Conservation (phyloP, 1,140 invertebrate species). For the Drosophila ambigua region DNA sequence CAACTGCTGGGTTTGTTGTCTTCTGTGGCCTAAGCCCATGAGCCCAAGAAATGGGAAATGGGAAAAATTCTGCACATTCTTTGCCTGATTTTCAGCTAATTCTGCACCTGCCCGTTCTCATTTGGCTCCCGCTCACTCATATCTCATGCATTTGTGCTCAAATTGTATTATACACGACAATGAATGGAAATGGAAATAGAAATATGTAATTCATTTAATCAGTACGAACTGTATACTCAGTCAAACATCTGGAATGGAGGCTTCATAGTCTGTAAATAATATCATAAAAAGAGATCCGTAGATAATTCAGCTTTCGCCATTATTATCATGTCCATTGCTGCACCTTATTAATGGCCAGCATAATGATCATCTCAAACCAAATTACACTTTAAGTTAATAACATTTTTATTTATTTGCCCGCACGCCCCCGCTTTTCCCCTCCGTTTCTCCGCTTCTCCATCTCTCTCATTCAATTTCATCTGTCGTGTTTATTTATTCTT, state of each 20-base stretch:
- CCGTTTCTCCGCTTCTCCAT: neutral
- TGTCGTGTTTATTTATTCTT: slow-evolving; percentile 71
- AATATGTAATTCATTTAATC: neutral
- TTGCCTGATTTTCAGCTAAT: slow-evolving; percentile 39
- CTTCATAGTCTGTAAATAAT: no score
- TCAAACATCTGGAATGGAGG: no score
- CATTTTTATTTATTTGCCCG: slow-evolving; percentile 50
- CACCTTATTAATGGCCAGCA: slow-evolving; percentile 38
- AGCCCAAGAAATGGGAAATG: slow-evolving; percentile 1
- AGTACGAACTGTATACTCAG: no score
- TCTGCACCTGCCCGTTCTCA: slow-evolving; percentile 56
- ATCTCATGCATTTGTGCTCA: slow-evolving; percentile 6
- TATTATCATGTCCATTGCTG: neutral
- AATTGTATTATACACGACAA: slow-evolving; percentile 14
- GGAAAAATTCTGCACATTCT: slow-evolving; percentile 33
- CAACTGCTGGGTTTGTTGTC: slow-evolving; percentile 31
- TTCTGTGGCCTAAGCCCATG: neutral
- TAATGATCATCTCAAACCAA: slow-evolving; percentile 40
- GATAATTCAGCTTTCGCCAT: neutral
- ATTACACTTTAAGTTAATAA: slow-evolving; percentile 56
- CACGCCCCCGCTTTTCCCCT: neutral
- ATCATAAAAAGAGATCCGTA: no score
- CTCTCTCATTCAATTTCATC: slow-evolving; percentile 43
- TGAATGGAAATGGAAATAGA: neutral
- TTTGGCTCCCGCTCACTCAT: slow-evolving; percentile 2